A percentile compares a stretch with the other conserved stretches of the same genome.
phyloP scores from a whole-genome alignment of 1,140 invertebrate species.

The Lordiphosa stackelbergi region DNA sequence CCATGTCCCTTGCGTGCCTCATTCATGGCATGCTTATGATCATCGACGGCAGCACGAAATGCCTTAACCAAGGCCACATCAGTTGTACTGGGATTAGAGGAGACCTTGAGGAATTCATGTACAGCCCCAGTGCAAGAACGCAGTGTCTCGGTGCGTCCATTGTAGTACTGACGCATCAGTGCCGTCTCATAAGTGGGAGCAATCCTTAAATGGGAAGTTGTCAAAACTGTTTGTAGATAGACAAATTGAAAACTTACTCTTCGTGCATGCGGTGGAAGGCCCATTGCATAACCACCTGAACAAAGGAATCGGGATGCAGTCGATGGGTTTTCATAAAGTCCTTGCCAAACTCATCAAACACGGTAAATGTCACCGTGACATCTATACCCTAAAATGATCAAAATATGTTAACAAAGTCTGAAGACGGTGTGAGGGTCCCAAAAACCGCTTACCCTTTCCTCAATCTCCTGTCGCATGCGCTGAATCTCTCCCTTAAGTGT shows the following conservation, averaged over 20 bases:
- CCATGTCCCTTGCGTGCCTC: slow-evolving; percentile 80
- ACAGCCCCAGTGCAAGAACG: slow-evolving; percentile 77
- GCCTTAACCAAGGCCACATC: slow-evolving; percentile 42
- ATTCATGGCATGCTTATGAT: slow-evolving; percentile 76
- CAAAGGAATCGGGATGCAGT: slow-evolving; percentile 82
- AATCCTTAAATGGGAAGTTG: slow-evolving; percentile 54
- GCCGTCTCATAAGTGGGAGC: slow-evolving; percentile 80
- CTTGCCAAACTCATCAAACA: slow-evolving; percentile 80
- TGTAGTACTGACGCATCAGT: slow-evolving; percentile 78
- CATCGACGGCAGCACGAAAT: slow-evolving; percentile 73
- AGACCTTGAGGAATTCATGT: slow-evolving; percentile 76
- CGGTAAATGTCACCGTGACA: slow-evolving; percentile 67
- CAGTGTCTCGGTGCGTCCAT: slow-evolving; percentile 79
- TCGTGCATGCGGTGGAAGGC: slow-evolving; percentile 80
- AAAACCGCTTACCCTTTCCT: slow-evolving; percentile 39
- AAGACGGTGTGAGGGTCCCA: neutral
- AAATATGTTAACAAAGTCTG: neutral
- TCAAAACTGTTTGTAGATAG: neutral
- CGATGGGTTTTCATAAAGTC: slow-evolving; percentile 77
- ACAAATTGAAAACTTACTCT: slow-evolving; percentile 52
- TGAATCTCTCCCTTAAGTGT: slow-evolving; percentile 53
- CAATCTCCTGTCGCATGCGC: slow-evolving; percentile 52
- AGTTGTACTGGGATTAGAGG: slow-evolving; percentile 59
- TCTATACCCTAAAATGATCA: slow-evolving; percentile 68
- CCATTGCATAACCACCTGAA: slow-evolving; percentile 83